Evolutionary conservation across 2,888 invertebrate genomes (phyloP), one percentile per base, ranked within the genome.

Genomic region (Drosophila engyochracea): DNA sequence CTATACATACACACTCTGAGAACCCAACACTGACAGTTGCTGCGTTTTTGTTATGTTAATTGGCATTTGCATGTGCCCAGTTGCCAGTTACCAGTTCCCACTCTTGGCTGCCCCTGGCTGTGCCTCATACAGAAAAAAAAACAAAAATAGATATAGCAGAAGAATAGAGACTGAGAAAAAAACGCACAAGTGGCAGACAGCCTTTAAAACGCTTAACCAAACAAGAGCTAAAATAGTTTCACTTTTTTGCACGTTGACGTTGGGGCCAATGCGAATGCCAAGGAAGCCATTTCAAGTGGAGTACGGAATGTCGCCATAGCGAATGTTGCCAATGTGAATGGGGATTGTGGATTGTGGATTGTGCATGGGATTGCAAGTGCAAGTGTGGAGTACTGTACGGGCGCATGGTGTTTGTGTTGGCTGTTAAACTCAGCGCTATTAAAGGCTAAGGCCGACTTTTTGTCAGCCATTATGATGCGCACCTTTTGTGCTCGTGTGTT

Each of bases 391-490:
- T 65, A 78, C 78, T 74, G 78, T 78, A 78, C 63, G 60, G 35
- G 73, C 69, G 49, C 68, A 52, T 78, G 74, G 65, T 89, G 88
- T 84, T 87, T 85, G 85, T 89, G 90, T 85, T 85, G 86, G 80
- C 89, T 85, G 86, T 89, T 87, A 89, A 87, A 89, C 89, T 87
- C 90, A 76, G 78, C 83, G 80, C 86, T 88, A 87, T 87, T 90
- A 87, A 87, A 87, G 86, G 90, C 86, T 89, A 87, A 87, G 86
- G 86, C 90, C 90, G 89, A 87, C 87, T 87, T 90, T 87, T 86
- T 90, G 89, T 90, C 84, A 89, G 89, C 90, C 90, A 87, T 87
- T 87, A 90, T 90, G 84, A 89, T 90, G 83, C 69, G 62, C 85
- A 90, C 88, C 85, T 86, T 88, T 85, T 90, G 88, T 85, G 74